Base-by-base conservation (phyloP, 2,113 vertebrate species). In the Xenus cinereus region DNA sequence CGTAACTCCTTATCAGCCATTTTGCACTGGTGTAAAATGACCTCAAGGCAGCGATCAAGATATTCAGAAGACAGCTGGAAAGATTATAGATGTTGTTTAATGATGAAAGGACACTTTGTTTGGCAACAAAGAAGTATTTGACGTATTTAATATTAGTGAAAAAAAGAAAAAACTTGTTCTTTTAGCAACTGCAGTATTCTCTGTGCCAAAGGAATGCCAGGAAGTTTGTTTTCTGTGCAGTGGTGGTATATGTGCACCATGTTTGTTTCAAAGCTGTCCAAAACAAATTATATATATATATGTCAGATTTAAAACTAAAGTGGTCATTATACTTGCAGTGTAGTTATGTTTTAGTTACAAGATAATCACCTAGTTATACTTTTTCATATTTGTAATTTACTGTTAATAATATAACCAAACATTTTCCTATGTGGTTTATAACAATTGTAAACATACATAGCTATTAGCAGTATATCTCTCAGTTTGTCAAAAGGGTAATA, bases 281-380 rank as follows among this genome's bases (percentile, higher is more conserved):
- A 56, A 63, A 9, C 60, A 76, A 84, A 43, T 51, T 21, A 57
- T 43, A 43, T 57, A 69, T 68, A 11, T 23, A 35, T 53, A 26
- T 64, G 17, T 32, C 37, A 14, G 53, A 64, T 37, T 56, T 92
- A 63, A 86, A 79, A 43, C 32, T 23, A 46, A 80, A 86, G 26
- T 7, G 26, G 74, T 86, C 2, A 1, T 8, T 63, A 8, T 16
- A 56, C 9, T 67, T 3, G 0, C 4, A 3, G 12, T 43, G 20
- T 59, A 78, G 66, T 94, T 80, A 62, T n/a, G 16, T 21, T 87
- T 87, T 78, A 51, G 37, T 67, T 95, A 72, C 46, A 75, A 60
- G 24, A 33, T 91, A 91, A 72, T 32, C 11, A 63, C 14, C 19
- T 87, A 87, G 91, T 89, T 95, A 84, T 50, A 62, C 48, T 80